phyloP scores from a whole-genome alignment of 2,888 invertebrate genomes.

The Sminthurinus aureus region DNA sequence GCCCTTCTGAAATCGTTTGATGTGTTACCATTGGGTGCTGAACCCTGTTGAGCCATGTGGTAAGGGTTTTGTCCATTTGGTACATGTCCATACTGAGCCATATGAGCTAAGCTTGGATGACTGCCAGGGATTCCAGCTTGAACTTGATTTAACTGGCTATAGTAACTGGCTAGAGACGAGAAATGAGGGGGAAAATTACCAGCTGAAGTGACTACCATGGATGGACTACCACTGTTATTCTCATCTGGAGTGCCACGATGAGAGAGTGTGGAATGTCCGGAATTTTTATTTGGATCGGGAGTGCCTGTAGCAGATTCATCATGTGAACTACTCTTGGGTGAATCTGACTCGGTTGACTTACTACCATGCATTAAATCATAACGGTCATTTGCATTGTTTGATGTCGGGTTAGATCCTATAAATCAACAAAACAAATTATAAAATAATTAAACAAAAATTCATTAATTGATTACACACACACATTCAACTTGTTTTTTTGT shows the following conservation, averaged over 20 bases:
- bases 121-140: conserved; percentile 51
- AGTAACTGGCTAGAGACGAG: conserved; percentile 57
- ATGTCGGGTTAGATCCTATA: conserved; percentile 58
- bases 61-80: conserved; percentile 58
- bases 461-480: no score
- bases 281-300: conserved; percentile 51
- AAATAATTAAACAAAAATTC: neutral
- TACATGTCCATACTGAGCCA: conserved; percentile 53
- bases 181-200: conserved; percentile 57
- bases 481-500: no score
- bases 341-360: conserved; percentile 59
- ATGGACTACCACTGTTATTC: conserved; percentile 52
- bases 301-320: conserved; percentile 58
- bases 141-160: conserved; percentile 64
- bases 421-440: conserved; percentile 13
- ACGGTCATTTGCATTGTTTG: conserved; percentile 56
- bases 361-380: conserved; percentile 59
- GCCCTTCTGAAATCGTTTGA: conserved; percentile 75
- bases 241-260: conserved; percentile 52
- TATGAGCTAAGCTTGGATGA: conserved; percentile 57
- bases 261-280: conserved; percentile 41
- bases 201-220: conserved; percentile 53
- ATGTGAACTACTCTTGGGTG: conserved; percentile 60
- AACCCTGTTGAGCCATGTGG: conserved; percentile 54
- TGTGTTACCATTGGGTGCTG: conserved; percentile 44